Evolutionary conservation across 2,113 vertebrate genomes (phyloP).

Genomic region (Channa argus): DNA sequence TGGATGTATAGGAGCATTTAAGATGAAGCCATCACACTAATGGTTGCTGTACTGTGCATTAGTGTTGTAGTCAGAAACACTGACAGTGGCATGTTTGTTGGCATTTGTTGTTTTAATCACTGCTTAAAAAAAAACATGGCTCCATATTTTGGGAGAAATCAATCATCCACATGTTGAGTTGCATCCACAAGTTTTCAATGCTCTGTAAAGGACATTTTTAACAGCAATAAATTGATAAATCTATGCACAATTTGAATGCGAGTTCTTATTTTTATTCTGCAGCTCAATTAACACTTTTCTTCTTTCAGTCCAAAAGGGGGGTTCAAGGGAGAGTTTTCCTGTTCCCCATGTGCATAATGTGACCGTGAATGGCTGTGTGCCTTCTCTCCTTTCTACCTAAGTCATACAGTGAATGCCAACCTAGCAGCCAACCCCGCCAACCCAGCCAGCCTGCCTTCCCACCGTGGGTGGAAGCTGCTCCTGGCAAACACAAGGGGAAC

Average conservation of each 20-base stretch:
- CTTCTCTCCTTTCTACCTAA: slow-evolving; percentile 61
- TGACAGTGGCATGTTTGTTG: background rate
- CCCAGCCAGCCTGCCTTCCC: slow-evolving; percentile 61
- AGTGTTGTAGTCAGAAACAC: background rate
- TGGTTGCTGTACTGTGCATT: too few relatives aligned
- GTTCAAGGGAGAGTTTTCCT: slow-evolving; percentile 44
- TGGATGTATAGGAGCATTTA: slow-evolving; percentile 43
- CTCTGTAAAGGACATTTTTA: background rate
- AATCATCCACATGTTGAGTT: slow-evolving; percentile 21
- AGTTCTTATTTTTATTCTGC: slow-evolving; percentile 1
- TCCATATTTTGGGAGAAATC: too few relatives aligned
- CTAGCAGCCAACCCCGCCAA: slow-evolving; percentile 48
- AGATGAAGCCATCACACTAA: background rate
- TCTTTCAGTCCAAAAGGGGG: slow-evolving; percentile 18
- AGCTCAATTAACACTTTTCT: slow-evolving; percentile 37
- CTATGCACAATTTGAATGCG: background rate
- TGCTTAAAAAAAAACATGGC: too few relatives aligned
- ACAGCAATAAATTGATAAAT: background rate
- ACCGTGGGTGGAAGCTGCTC: slow-evolving; percentile 83
- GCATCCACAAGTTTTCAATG: background rate
- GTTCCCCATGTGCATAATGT: slow-evolving; percentile 60
- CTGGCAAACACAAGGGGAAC: slow-evolving; percentile 74
- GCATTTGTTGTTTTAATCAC: background rate
- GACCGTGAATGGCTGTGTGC: slow-evolving; percentile 77
- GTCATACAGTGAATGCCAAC: slow-evolving; percentile 73